phyloP scores from a whole-genome alignment of 2,888 invertebrate species.

The Tenthredo distinguenda region DNA sequence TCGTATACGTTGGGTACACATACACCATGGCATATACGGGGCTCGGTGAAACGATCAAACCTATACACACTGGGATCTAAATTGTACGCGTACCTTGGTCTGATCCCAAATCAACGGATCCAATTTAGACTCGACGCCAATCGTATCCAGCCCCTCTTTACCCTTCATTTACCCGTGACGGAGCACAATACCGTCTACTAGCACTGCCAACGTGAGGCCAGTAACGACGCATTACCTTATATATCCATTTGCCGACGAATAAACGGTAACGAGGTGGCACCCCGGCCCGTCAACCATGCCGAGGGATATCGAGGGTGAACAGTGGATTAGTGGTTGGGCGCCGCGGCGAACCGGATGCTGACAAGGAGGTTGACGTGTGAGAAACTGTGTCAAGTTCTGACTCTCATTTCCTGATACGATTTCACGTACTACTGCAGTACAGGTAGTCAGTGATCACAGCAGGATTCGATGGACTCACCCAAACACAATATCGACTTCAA shows the following conservation, averaged over 20 bases:
- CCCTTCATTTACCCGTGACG: constrained; percentile 48
- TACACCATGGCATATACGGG: too few relatives aligned
- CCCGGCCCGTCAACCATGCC: constrained; percentile 30
- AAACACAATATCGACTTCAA: not conserved
- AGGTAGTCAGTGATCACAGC: not conserved
- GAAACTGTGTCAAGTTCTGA: constrained; percentile 39
- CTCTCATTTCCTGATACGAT: constrained; percentile 12
- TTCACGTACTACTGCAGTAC: not conserved
- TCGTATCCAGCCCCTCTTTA: constrained; percentile 46
- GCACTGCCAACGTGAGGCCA: constrained; percentile 32
- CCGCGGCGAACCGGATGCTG: constrained; percentile 14
- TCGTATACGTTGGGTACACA: not conserved
- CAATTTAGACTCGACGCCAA: constrained; percentile 46
- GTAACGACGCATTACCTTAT: constrained; percentile 54
- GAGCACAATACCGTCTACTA: constrained; percentile 46
- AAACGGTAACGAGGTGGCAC: constrained; percentile 53
- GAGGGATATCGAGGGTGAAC: constrained; percentile 43
- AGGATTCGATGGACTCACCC: not conserved
- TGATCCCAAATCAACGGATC: constrained; percentile 50
- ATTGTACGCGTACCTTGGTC: constrained; percentile 41
- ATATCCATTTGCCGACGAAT: constrained; percentile 45
- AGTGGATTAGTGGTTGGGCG: constrained; percentile 38
- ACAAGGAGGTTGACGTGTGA: constrained; percentile 8
- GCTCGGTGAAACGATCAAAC: not conserved
- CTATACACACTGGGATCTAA: constrained; percentile 21